Base-by-base conservation (phyloP, 2,888 invertebrate species). In the Patella pellucida region DNA sequence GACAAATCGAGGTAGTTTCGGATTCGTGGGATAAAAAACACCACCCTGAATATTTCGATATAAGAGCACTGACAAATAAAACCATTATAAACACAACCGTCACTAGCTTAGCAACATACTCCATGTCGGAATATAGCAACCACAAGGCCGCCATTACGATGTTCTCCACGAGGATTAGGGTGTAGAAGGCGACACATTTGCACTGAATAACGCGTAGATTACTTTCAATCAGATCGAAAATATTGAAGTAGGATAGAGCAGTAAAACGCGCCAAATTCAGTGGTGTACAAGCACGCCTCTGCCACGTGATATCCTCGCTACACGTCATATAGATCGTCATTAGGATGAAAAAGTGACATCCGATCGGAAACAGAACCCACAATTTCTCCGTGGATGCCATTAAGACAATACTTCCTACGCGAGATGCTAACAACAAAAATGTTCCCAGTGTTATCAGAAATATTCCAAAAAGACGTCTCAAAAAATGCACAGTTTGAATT, bases 131-230 rank as follows among this genome's bases (percentile, higher is more conserved):
- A 9, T 76, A 79, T 23, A 87, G 73, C 78, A 86, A 79, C 87
- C 87, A 87, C 7, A 82, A 78, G n/a, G 85, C 84, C 41, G 82
- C 81, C 82, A 87, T 83, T 19, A 83, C 75, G 14, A 86, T 79
- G 76, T 87, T 86, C 74, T 88, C 85, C 14, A 85, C 78, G 19
- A 88, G 73, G 68, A 86, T 77, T 5, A 79, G 73, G 4, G 85
- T 78, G 70, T 87, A 87, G 68, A 80, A 86, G 7, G 84, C 71
- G 52, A 86, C 85, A 77, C 85, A 84, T 54, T 79, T 81, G 81
- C 85, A 86, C 74, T 81, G 81, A 14, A 84, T 80, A n/a, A 82
- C 79, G 31, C 77, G 74, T 52, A 81, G 80, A 15, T 80, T 81
- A 51, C 76, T 73, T 0, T 80, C 79, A 1, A 83, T 76, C 71